A percentile compares a stretch with the other conserved stretches of the same genome.
Conservation (phyloP, 2,888 invertebrate genomes). For the Agrochola lychnidis region DNA sequence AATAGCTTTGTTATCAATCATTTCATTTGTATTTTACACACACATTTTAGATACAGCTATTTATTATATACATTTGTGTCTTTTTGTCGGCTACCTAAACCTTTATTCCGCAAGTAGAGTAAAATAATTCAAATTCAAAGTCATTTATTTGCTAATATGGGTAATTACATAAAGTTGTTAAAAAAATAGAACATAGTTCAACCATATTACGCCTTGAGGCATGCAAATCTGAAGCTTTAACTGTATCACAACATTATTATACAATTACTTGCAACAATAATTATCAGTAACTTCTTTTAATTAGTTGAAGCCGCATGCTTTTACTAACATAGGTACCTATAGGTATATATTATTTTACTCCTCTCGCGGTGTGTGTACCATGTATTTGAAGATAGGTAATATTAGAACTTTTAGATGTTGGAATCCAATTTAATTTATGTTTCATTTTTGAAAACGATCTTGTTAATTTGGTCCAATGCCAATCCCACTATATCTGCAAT, state of each 20-base stretch:
- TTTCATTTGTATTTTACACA: conserved; percentile 17
- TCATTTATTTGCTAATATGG: too few relatives aligned
- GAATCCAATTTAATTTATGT: background rate
- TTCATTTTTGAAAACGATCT: background rate
- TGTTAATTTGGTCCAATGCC: background rate
- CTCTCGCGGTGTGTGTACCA: conserved; percentile 10
- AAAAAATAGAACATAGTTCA: too few relatives aligned
- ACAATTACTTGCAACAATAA: too few relatives aligned
- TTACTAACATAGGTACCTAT: background rate
- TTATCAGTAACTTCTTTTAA: background rate
- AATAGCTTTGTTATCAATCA: conserved; percentile 23
- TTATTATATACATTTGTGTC: conserved; percentile 14
- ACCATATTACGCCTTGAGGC: too few relatives aligned
- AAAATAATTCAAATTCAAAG: too few relatives aligned
- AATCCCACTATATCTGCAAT: background rate
- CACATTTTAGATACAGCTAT: conserved; percentile 17
- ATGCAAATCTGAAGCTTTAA: too few relatives aligned
- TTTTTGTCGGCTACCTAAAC: conserved; percentile 12
- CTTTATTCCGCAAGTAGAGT: conserved; percentile 33
- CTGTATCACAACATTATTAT: too few relatives aligned
- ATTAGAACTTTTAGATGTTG: background rate
- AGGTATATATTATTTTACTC: conserved; percentile 21
- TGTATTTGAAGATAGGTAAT: conserved; percentile 4
- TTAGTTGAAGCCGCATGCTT: background rate
- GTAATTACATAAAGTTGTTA: too few relatives aligned